Evolutionary conservation across 23 tunicate species (phyloP), one percentile per base, ranked within the genome.

Genomic region (Ascidia mentula): DNA sequence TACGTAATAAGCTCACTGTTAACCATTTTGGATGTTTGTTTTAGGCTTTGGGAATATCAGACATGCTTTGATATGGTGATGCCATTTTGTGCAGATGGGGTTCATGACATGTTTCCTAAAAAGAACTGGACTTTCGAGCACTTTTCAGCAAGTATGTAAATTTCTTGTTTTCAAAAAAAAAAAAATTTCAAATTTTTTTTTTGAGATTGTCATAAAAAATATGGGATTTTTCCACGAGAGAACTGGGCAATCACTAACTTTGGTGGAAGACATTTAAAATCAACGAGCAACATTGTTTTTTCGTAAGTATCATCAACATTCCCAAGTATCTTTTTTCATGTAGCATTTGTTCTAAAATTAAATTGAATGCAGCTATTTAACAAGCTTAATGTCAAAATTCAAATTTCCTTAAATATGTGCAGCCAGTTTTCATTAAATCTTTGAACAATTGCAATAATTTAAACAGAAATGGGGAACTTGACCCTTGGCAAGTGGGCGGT

Each of bases 401-500:
- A n/a, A n/a, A n/a, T n/a, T n/a, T n/a, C n/a, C n/a, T n/a, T n/a
- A n/a, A n/a, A n/a, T n/a, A n/a, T n/a, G n/a, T n/a, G n/a, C n/a
- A n/a, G n/a, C n/a, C n/a, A n/a, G n/a, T n/a, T n/a, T n/a, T n/a
- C n/a, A n/a, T n/a, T n/a, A n/a, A n/a, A n/a, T n/a, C n/a, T n/a
- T n/a, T n/a, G n/a, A n/a, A n/a, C n/a, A n/a, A n/a, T n/a, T n/a
- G n/a, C n/a, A n/a, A n/a, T n/a, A n/a, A n/a, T n/a, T n/a, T n/a
- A n/a, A 45, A 1, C 72, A 88, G 93, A 9, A 92, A 92, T 79
- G 97, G 97, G 0, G 71, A 72, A 40, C 61, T 92, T 0, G 97
- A 92, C 53, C 97, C 97, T 33, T 92, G 97, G 97, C 88, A 87
- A 60, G 93, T 82, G n/a, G 97, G 97, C 24, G 92, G 97, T 24